phyloP scores from a whole-genome alignment of 2,888 invertebrate genomes.

The Abscondita cerata region DNA sequence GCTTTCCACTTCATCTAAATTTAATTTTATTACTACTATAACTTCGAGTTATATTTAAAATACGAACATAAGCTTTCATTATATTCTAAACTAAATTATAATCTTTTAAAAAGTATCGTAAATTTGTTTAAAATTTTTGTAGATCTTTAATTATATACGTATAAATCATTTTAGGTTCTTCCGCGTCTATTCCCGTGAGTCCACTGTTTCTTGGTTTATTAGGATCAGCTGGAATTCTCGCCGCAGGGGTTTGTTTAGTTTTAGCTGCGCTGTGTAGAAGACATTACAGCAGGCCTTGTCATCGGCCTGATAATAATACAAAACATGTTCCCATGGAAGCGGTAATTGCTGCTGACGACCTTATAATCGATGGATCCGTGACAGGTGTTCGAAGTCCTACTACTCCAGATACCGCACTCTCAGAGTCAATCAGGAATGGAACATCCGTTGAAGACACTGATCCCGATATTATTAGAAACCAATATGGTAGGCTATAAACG shows the following conservation, averaged over 20 bases:
- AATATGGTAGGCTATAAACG: slow-evolving; percentile 73
- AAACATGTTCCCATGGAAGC: slow-evolving; percentile 58
- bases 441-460: slow-evolving; percentile 72
- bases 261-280: slow-evolving; percentile 72
- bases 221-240: slow-evolving; percentile 77
- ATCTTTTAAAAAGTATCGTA: neutral
- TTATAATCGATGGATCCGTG: slow-evolving; percentile 54
- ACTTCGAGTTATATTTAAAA: slow-evolving; percentile 23
- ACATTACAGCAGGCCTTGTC: slow-evolving; percentile 54
- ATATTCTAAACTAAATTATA: neutral
- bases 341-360: slow-evolving; percentile 56
- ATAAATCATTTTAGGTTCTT: slow-evolving; percentile 63
- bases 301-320: slow-evolving; percentile 45
- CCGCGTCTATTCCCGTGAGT: slow-evolving; percentile 70
- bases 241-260: slow-evolving; percentile 78
- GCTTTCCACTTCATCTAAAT: slow-evolving; percentile 35
- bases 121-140: neutral
- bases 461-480: slow-evolving; percentile 87
- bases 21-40: slow-evolving; percentile 31
- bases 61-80: slow-evolving; percentile 2
- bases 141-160: slow-evolving; percentile 1
- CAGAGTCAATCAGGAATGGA: slow-evolving; percentile 62
- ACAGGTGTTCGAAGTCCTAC: slow-evolving; percentile 56
- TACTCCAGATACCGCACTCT: slow-evolving; percentile 56
- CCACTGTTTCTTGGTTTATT: slow-evolving; percentile 80